Evolutionary conservation across 2,113 vertebrate species (phyloP), one percentile per base, ranked within the genome.

Genomic region (Chaetorhynchus papuensis): DNA sequence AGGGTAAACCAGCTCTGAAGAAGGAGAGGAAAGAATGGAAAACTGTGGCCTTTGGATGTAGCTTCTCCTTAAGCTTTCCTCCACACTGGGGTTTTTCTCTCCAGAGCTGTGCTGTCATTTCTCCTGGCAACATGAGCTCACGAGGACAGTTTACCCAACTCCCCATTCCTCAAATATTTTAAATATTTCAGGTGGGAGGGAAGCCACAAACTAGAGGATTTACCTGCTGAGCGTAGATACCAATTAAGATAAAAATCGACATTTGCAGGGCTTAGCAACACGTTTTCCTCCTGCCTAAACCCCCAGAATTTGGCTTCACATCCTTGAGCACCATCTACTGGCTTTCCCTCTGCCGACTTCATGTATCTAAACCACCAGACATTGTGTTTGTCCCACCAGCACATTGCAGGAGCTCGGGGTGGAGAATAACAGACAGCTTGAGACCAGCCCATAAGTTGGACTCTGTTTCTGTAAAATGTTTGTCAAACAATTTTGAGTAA

Each of bases 321-420:
- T 94, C 87, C 95, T 97, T 76, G 89, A 97, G 94, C 95, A 94
- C 95, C 95, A 96, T 91, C 95, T 95, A 52, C 94, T 90, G 96
- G 91, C 37, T 87, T 72, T 41, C 65, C 7, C 1, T 79, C 65
- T 72, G 42, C 42, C 26, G 50, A 52, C 7, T 81, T 74, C 0
- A 8, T 37, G 45, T 42, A 52, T 75, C 44, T 37, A 30, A 74
- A 56, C 31, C 65, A 79, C 41, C 23, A 80, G 74, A 49, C 42
- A 26, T 5, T 15, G 18, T 64, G 15, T 75, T 37, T 85, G 77
- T 84, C 81, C 89, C 83, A 89, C 57, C 66, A 93, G 53, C 65
- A 53, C 72, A 35, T 10, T 53, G 44, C 77, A 92, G 89, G 81
- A 96, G 57, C 77, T 82, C 26, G 1, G 61, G 49, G 41, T 69